Evolutionary conservation across 2,113 vertebrate species (phyloP), one percentile per base, ranked within the genome.

Genomic region (Himantopus leucocephalus): DNA sequence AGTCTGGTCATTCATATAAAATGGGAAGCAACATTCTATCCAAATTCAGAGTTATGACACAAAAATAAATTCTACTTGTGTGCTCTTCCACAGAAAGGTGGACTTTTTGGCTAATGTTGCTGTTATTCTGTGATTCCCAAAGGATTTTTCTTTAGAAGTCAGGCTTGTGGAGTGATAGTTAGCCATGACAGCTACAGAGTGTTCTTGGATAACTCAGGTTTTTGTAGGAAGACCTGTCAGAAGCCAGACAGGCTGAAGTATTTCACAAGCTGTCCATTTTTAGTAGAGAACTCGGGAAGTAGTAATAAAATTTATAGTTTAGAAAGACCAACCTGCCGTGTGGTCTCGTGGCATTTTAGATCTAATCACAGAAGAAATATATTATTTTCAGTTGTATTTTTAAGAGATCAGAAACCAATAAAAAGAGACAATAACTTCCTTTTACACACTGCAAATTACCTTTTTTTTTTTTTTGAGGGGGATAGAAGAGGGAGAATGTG

Each of bases 201-300:
- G 41, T 92, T 95, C 85, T 92, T 88, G 93, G 82, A 93, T 82
- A 91, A 52, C 39, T 95, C 63, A 14, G 41, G 37, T 17, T 91
- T 95, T 89, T 95, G 77, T 29, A 91, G 66, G 62, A 95, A 95
- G 81, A 62, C 37, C 62, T 96, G 94, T 95, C 96, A 94, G 76
- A 85, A 91, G 70, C 45, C 76, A 94, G 92, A 74, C 96, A 95
- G 80, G 83, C 76, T 89, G 91, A 90, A 93, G 82, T 73, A 73
- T 91, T 96, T 95, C 93, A 93, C 92, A 96, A 96, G 62, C 83
- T 95, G 87, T 92, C 96, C 75, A 9, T 88, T 79, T 93, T 84
- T 39, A 79, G 73, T 52, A 70, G 50, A 70, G 60, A 75, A 85
- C 47, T 96, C 2, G 0, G 39, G 62, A 93, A 93, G 64, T 22